Evolutionary conservation across 1,140 invertebrate species (phyloP).

Genomic region (Harlomillsia oculata): DNA sequence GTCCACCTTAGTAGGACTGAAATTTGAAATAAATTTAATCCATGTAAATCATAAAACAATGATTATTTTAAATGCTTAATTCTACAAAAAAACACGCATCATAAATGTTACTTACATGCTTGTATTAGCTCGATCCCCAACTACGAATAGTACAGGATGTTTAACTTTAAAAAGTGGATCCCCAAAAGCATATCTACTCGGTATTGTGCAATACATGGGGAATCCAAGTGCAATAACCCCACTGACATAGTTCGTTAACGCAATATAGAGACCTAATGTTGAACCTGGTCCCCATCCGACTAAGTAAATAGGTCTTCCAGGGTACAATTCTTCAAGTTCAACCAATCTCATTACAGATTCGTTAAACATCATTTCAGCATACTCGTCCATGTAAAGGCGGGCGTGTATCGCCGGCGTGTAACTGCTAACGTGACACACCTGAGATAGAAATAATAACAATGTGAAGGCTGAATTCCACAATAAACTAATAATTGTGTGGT

Average conservation of each 20-base stretch:
- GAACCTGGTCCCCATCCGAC: constrained; percentile 66
- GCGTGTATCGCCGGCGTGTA: too few relatives aligned
- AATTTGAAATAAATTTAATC: not conserved
- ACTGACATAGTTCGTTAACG: constrained; percentile 15
- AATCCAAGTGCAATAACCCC: constrained; percentile 30
- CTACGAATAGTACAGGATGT: constrained; percentile 23
- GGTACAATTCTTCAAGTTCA: constrained; percentile 55
- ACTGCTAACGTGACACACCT: too few relatives aligned
- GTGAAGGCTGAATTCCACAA: too few relatives aligned
- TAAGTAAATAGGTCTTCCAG: constrained; percentile 62
- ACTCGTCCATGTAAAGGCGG: constrained; percentile 41
- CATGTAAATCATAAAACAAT: not conserved
- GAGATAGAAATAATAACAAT: too few relatives aligned
- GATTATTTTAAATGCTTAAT: not conserved
- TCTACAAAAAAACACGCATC: not conserved
- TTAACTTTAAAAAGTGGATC: constrained; percentile 14
- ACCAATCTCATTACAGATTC: constrained; percentile 58
- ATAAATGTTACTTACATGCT: constrained; percentile 7
- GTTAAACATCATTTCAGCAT: constrained; percentile 59
- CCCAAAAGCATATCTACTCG: not conserved
- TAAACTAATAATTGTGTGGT: too few relatives aligned
- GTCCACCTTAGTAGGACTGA: too few relatives aligned
- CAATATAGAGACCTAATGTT: constrained; percentile 48
- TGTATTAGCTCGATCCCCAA: constrained; percentile 25
- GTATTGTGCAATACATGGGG: constrained; percentile 11